Percentiles rank a stretch among this genome's conserved stretches.
phyloP scores from a whole-genome alignment of 1,140 invertebrate species.

The Berghia stephanieae region DNA sequence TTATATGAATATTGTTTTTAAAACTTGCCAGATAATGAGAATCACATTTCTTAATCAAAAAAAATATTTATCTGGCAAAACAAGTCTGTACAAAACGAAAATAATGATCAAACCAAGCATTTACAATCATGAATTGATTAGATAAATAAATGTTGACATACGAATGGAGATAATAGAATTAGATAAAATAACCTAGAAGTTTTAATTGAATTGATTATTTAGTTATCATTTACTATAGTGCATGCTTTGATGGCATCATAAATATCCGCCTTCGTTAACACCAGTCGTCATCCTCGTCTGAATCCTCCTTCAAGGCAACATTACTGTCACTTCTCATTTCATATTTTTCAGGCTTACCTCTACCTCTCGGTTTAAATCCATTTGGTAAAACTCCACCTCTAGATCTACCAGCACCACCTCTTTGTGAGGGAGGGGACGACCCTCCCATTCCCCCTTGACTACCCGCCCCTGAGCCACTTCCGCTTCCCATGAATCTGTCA shows the following conservation, averaged over 20 bases:
- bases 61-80: too few relatives aligned
- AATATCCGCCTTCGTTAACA: conserved; percentile 37
- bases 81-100: too few relatives aligned
- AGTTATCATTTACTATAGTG: too few relatives aligned
- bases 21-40: too few relatives aligned
- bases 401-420: conserved; percentile 24
- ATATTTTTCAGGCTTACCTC: conserved; percentile 53
- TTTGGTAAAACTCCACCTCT: conserved; percentile 49
- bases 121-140: neutral
- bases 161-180: neutral
- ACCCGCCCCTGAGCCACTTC: conserved; percentile 23
- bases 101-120: too few relatives aligned
- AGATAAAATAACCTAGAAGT: neutral
- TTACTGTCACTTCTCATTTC: conserved; percentile 59
- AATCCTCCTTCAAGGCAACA: conserved; percentile 53
- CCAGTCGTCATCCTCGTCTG: conserved; percentile 59
- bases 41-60: too few relatives aligned
- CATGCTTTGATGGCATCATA: neutral
- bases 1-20: too few relatives aligned
- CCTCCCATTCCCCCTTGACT: too few relatives aligned
- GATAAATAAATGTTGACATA: neutral
- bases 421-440: conserved; percentile 1
- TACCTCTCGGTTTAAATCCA: conserved; percentile 55
- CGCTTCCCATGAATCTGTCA: conserved; percentile 18
- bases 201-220: too few relatives aligned